These are phyloP conservation scores for Lasioglossum pauxillum DNA, from an alignment of 2,888 invertebrate species.

Conservation along the genomic window DNA sequence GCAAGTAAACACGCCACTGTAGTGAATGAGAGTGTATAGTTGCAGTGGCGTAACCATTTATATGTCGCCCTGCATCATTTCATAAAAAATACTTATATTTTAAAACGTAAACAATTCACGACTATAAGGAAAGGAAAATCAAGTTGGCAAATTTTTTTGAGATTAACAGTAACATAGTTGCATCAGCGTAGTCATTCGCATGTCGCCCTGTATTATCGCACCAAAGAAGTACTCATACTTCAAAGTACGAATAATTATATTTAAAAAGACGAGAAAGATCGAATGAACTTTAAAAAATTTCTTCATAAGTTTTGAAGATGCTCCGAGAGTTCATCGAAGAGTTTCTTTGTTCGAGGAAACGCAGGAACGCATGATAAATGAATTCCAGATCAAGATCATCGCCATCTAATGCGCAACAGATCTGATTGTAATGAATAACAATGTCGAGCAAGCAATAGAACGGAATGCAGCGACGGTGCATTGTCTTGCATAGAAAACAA, in stretches of 20 bases:
- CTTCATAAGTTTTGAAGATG: background rate
- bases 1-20: slow-evolving; percentile 34
- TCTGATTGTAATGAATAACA: slow-evolving; percentile 64
- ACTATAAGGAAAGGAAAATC: background rate
- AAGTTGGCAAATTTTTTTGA: background rate
- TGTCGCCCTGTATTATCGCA: background rate
- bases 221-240: background rate
- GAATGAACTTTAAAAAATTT: too few species aligned
- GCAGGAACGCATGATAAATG: background rate
- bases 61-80: background rate
- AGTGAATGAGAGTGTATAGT: slow-evolving; percentile 58
- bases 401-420: slow-evolving; percentile 55
- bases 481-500: slow-evolving; percentile 68
- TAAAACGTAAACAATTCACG: background rate
- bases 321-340: background rate
- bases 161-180: background rate
- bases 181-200: background rate
- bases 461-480: slow-evolving; percentile 67
- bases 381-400: slow-evolving; percentile 30
- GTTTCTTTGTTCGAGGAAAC: background rate
- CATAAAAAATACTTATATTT: background rate
- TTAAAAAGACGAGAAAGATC: background rate
- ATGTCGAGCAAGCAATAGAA: slow-evolving; percentile 57
- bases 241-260: background rate
- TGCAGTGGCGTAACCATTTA: slow-evolving; percentile 45